A percentile compares a stretch with the other conserved stretches of the same genome.
Evolutionary conservation across 2,113 vertebrate species (phyloP).

Genomic region (Thamnophis sirtalis): DNA sequence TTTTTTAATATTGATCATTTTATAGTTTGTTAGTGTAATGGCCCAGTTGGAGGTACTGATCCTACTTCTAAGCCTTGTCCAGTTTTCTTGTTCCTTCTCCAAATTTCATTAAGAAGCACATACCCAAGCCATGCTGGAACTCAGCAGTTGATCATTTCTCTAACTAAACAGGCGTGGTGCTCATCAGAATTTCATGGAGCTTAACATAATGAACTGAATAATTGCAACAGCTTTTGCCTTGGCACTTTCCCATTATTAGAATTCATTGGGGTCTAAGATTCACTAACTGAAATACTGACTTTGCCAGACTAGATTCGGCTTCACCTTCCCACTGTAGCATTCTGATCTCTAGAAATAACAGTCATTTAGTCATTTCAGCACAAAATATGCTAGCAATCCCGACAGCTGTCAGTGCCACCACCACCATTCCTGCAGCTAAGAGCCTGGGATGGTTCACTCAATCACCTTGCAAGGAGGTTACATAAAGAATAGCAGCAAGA

Average conservation of each 20-base stretch:
- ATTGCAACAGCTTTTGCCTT: neutral
- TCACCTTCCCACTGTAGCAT: neutral
- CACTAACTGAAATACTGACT: neutral
- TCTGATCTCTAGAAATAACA: neutral
- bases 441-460: slow-evolving; percentile 44
- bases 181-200: slow-evolving; percentile 14
- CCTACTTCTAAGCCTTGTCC: neutral
- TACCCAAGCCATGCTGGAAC: neutral
- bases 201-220: neutral
- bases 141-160: neutral
- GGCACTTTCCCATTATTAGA: slow-evolving; percentile 14
- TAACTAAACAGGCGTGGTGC: neutral
- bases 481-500: slow-evolving; percentile 51
- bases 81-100: neutral
- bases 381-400: slow-evolving; percentile 27
- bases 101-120: neutral
- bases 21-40: neutral
- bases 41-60: neutral
- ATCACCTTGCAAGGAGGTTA: slow-evolving; percentile 35
- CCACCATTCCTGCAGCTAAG: slow-evolving; percentile 16
- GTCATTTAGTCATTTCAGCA: slow-evolving; percentile 38
- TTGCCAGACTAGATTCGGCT: slow-evolving; percentile 1
- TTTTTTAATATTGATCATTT: neutral
- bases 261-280: slow-evolving; percentile 7
- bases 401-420: neutral